Base-by-base conservation (phyloP, 2,888 invertebrate genomes). In the Meliscaeva auricollis region DNA sequence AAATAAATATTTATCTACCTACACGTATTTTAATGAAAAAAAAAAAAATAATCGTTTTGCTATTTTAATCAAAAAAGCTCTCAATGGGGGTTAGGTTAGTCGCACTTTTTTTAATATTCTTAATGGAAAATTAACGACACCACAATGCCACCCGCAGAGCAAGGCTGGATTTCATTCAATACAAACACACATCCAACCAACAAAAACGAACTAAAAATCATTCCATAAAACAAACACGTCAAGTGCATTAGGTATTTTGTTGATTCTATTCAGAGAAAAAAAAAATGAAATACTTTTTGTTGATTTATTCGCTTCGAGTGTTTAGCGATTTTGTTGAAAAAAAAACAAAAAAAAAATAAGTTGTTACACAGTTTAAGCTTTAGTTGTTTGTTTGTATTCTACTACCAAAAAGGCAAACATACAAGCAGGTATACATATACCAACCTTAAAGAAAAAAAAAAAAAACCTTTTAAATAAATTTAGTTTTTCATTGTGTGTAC, bases 361-460 rank as follows among this genome's bases (percentile, higher is more conserved):
- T 32, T n/a, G n/a, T 50, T 26, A 56, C 44, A 15, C 26, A 15
- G 26, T 15, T 72, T 64, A 30, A 30, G 41, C 17, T 66, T 44
- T 3, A 1, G 22, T 35, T 44, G 1, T 48, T 54, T 76, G 13
- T 44, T 75, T 60, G 26, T 32, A 44, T 81, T 54, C 69, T 68
- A 54, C 84, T 52, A 84, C 85, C 30, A 26, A 26, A 74, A 87
- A 80, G n/a, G n/a, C 76, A 62, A 74, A 22, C 30, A 41, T 3
- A 26, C 26, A 26, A 2, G 2, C 26, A 26, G 26, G 26, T 26
- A 26, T 11, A 41, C 1, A 41, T 4, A 41, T 13, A 41, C 13
- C 3, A 41, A 41, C 41, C 11, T 4, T 13, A 15, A 26, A 15
- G 3, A 52, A 41, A 87, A 83, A 46, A 87, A 76, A 64, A 66